Conservation (phyloP, 2,113 vertebrate genomes). For the Hymenochirus boettgeri region DNA sequence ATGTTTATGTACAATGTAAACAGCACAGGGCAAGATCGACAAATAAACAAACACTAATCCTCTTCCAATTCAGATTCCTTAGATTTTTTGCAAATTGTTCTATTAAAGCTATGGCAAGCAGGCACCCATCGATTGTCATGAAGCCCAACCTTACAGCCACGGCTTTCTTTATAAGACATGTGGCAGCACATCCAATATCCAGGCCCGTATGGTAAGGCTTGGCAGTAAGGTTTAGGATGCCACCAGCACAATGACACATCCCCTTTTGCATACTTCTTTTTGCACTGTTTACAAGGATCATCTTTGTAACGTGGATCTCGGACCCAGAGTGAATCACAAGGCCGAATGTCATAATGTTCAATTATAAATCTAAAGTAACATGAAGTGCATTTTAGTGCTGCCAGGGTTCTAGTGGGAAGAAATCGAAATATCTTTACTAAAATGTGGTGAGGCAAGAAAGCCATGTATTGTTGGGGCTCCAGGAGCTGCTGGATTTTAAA, state of each 20-base stretch:
- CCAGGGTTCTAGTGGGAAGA: conserved; percentile 82
- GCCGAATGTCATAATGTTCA: conserved; percentile 82
- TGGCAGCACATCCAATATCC: conserved; percentile 98
- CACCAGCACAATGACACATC: conserved; percentile 91
- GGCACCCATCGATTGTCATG: conserved; percentile 97
- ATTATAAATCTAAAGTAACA: conserved; percentile 87
- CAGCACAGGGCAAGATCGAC: conserved; percentile 72
- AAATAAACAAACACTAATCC: conserved; percentile 59
- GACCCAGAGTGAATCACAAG: conserved; percentile 91
- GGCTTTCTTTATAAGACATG: conserved; percentile 74
- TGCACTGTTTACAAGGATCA: conserved; percentile 96
- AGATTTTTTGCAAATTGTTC: conserved; percentile 73
- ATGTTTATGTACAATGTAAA: conserved; percentile 90
- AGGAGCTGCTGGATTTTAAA: conserved; percentile 87
- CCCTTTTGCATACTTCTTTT: conserved; percentile 79
- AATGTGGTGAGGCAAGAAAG: conserved; percentile 85
- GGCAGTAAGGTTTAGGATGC: conserved; percentile 96
- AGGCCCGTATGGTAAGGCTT: conserved; percentile 86
- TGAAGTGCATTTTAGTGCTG: conserved; percentile 89
- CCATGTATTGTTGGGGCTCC: conserved; percentile 86
- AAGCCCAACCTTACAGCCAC: conserved; percentile 86
- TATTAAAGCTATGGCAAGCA: conserved; percentile 82
- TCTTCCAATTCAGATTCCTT: conserved; percentile 61
- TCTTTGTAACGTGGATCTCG: conserved; percentile 88
- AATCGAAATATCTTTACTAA: conserved; percentile 80